Evolutionary conservation across 2,888 invertebrate species (phyloP), one percentile per base, ranked within the genome.

Genomic region (Lasioglossum figueresi): DNA sequence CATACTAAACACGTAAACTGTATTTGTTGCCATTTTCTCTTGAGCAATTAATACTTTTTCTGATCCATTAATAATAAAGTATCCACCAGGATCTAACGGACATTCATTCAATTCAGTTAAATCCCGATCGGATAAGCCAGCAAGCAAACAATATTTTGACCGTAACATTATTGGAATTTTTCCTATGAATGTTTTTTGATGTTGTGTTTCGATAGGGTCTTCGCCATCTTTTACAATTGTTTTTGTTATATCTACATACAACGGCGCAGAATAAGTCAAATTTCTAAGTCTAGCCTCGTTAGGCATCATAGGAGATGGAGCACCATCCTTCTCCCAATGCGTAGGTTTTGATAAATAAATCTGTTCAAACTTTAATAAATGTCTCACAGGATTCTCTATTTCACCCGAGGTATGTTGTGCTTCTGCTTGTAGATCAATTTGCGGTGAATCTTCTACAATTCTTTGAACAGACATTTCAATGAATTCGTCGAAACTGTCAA

Each of bases 291-390:
- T 97, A 6, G 99, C 99, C 95, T 99, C 99, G 94, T 99, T 99
- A 0, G 99, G 99, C 99, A 99, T 99, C 99, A 99, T 99, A 83
- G 99, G 99, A 82, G 98, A 98, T 23, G 99, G 99, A 0, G 99
- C 99, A 94, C 99, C 99, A 96, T 99, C 99, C 95, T 99, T 99
- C 95, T 99, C 99, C 99, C 99, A 99, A 96, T 99, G 99, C 12
- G 99, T 99, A 3, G 99, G 99, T 95, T 99, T 99, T 0, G 99
- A 99, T 72, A 99, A 95, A 95, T 99, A 99, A 94, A 99, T 99
- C 95, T 99, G 99, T 95, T 99, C 99, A 95, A 99, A 99, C 95
- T 99, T 99, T 12, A 99, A 95, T 63, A 98, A 95, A 95, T 99
- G 99, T 86, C 98, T 95, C 90, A 97, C 96, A 1, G 98, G 98